phyloP scores from a whole-genome alignment of 2,888 invertebrate species.

The Scrobipalpa costella region DNA sequence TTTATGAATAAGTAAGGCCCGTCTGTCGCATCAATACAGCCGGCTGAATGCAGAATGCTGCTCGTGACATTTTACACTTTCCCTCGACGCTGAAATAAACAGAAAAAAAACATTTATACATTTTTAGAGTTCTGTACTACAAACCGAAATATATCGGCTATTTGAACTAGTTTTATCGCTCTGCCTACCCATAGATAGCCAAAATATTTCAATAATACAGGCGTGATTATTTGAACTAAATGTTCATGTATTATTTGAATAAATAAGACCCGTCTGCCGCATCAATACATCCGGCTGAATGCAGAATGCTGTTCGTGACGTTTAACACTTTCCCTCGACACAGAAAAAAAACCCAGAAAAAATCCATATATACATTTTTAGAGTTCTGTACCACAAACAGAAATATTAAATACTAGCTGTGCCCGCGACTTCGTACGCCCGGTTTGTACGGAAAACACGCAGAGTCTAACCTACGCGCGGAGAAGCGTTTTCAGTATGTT shows the following conservation, averaged over 20 bases:
- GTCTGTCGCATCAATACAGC: constrained; percentile 77
- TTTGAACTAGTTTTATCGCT: too few species aligned
- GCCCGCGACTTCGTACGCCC: too few species aligned
- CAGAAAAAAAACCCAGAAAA: constrained; percentile 12
- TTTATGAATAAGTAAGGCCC: constrained; percentile 77
- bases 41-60: constrained; percentile 74
- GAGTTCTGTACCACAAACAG: background rate
- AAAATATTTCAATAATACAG: too few species aligned
- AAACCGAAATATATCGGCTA: too few species aligned
- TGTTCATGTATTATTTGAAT: too few species aligned
- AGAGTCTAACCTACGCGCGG: too few species aligned
- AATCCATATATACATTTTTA: constrained; percentile 37
- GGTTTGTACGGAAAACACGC: too few species aligned
- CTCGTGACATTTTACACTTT: constrained; percentile 78
- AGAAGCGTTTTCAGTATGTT: too few species aligned
- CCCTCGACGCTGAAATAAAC: constrained; percentile 46
- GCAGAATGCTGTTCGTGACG: constrained; percentile 76
- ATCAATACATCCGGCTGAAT: constrained; percentile 74
- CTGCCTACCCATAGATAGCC: too few species aligned
- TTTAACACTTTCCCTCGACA: constrained; percentile 70
- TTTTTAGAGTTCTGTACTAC: constrained; percentile 35
- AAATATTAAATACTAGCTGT: too few species aligned
- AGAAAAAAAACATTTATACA: constrained; percentile 28
- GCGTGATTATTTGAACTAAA: too few species aligned
- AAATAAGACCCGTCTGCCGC: constrained; percentile 76